A percentile compares a stretch with the other conserved stretches of the same genome.
phyloP scores from a whole-genome alignment of 2,113 vertebrate species.

The Cichladusa arquata region DNA sequence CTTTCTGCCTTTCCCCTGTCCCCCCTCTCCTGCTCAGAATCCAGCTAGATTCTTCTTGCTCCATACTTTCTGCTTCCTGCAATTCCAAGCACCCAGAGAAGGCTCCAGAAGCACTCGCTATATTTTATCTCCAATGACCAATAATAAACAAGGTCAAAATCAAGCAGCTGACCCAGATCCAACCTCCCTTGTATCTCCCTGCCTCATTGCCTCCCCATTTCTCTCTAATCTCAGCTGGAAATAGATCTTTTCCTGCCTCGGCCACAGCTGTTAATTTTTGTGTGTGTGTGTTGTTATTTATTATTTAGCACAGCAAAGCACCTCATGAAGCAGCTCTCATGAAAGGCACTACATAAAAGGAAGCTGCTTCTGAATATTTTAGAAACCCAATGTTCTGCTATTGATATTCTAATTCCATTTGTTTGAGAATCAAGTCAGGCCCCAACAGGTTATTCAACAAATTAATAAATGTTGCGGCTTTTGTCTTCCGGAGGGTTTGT shows the following conservation, averaged over 20 bases:
- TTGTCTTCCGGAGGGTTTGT: conserved; percentile 44
- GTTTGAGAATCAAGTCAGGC: conserved; percentile 53
- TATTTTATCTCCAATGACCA: conserved; percentile 55
- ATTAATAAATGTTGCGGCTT: conserved; percentile 57
- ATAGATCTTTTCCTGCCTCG: conserved; percentile 9
- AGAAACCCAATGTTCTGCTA: neutral
- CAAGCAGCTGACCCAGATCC: conserved; percentile 61
- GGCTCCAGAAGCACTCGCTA: neutral
- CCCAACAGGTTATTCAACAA: conserved; percentile 63
- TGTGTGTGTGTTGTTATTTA: conserved; percentile 62
- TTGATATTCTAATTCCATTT: conserved; percentile 59
- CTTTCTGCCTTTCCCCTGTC: neutral
- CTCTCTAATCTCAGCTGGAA: conserved; percentile 31
- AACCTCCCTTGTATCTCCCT: conserved; percentile 55
- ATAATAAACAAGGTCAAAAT: conserved; percentile 56
- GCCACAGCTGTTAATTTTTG: conserved; percentile 52
- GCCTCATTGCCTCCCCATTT: conserved; percentile 59
- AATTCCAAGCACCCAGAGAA: neutral
- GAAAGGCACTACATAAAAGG: conserved; percentile 55
- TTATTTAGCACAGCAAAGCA: conserved; percentile 63
- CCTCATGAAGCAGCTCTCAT: conserved; percentile 38
- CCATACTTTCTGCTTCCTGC: neutral
- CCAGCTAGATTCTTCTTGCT: neutral
- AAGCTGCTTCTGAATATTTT: conserved; percentile 54
- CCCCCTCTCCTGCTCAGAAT: neutral